Evolutionary conservation across 2,113 vertebrate genomes (phyloP), one percentile per base, ranked within the genome.

Genomic region (Tachysurus fulvidraco): DNA sequence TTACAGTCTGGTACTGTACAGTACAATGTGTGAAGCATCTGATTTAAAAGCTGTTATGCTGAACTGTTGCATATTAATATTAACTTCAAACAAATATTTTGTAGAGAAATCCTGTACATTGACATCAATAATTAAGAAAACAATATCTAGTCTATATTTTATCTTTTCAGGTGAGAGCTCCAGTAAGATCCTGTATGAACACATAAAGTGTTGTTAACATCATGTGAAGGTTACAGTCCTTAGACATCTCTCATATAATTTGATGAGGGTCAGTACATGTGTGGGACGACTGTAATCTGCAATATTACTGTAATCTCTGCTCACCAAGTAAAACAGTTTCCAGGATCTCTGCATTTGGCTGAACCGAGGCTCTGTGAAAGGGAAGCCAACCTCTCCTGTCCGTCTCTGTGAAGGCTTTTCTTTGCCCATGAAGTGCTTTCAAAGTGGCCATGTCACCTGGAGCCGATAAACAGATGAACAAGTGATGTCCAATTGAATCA

Each of bases 361-460:
- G 92, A 36, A 91, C 90, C 5, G 94, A 95, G 62, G 96, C 95
- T 55, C 95, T 89, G 13, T 97, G 97, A 83, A 98, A 82, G 55
- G 96, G 96, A 88, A 96, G 94, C 94, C 94, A 94, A 0, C 96
- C 95, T 87, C 91, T 94, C 71, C 93, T 93, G 94, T 97, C 95
- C 12, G 92, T 93, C 93, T 97, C 95, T 90, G 92, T 94, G 91
- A 97, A 94, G 82, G 95, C 93, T 50, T 92, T 94, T 10, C 73
- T 92, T 17, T 87, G 90, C 83, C 93, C 92, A 62, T 94, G 93
- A 91, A 94, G 88, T 28, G 92, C 91, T 89, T 93, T 95, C 78
- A 98, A 94, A 0, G 89, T 90, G 88, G 89, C 92, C 52, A 95
- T 89, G 83, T 95, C 94, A 87, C 95, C 96, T 97, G 91, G 85